Percentiles rank a stretch among this genome's conserved stretches.
phyloP scores from a whole-genome alignment of 1,140 invertebrate species.

The Drosophila funebris region DNA sequence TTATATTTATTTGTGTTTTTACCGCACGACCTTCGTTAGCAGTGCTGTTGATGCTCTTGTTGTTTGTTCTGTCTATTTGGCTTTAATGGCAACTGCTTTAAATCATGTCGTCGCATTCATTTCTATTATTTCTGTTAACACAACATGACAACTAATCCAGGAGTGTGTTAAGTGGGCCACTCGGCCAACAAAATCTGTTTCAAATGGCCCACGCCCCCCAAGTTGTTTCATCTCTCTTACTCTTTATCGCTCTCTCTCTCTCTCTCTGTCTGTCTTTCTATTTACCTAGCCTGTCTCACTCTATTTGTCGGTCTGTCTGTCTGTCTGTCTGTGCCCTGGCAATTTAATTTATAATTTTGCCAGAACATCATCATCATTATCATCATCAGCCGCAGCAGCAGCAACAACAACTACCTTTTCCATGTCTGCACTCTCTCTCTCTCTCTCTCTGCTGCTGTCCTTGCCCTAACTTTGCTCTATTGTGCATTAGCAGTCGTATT shows the following conservation, averaged over 20 bases:
- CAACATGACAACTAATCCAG: conserved; percentile 43
- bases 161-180: conserved; percentile 41
- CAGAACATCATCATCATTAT: conserved; percentile 33
- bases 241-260: not conserved
- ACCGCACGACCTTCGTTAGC: not conserved
- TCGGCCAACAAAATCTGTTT: conserved; percentile 45
- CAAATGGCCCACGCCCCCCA: conserved; percentile 6
- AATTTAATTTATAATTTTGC: conserved; percentile 58
- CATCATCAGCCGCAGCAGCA: not conserved
- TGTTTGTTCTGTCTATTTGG: conserved; percentile 6
- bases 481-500: conserved; percentile 59
- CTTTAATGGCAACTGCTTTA: conserved; percentile 31
- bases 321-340: not conserved
- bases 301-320: not conserved
- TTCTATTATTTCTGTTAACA: conserved; percentile 44
- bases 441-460: not conserved
- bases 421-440: not conserved
- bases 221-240: not conserved
- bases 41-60: not conserved
- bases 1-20: too few species aligned
- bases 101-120: conserved; percentile 48
- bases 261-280: not conserved
- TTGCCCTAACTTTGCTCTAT: conserved; percentile 31
- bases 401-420: not conserved
- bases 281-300: not conserved